These are phyloP conservation scores for Nomia melanderi DNA, from an alignment of 1,140 invertebrate genomes.

Conservation along the genomic window DNA sequence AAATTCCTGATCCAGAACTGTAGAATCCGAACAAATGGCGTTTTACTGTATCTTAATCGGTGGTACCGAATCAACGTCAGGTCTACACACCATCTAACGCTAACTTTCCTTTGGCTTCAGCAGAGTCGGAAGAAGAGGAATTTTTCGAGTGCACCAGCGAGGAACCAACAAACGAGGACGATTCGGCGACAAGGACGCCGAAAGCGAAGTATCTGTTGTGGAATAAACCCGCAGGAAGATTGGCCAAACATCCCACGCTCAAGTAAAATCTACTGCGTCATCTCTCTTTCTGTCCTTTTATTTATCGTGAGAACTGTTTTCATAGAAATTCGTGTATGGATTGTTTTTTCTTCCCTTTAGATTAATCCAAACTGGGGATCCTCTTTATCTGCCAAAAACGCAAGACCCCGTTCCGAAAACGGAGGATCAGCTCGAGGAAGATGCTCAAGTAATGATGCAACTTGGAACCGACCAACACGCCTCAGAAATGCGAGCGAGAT, in stretches of 20 bases:
- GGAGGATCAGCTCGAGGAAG: conserved; percentile 97
- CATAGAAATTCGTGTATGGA: not conserved
- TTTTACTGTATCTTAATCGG: not conserved
- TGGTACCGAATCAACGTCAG: not conserved
- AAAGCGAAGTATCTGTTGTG: conserved; percentile 82
- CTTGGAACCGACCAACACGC: conserved; percentile 92
- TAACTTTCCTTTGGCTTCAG: not conserved
- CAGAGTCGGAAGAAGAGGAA: conserved; percentile 85
- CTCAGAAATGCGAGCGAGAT: conserved; percentile 91
- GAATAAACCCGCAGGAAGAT: conserved; percentile 88
- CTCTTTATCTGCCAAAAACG: conserved; percentile 93
- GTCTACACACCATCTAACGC: not conserved
- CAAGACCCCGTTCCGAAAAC: conserved; percentile 98
- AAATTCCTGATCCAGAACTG: too few species aligned
- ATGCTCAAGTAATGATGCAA: conserved; percentile 93
- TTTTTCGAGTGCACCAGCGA: conserved; percentile 92
- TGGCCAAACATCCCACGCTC: conserved; percentile 85
- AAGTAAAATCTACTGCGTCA: conserved; percentile 63
- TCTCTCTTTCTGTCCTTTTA: not conserved
- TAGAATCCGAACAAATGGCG: too few species aligned
- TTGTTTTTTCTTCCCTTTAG: conserved; percentile 19
- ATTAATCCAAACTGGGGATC: conserved; percentile 86
- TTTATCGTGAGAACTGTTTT: not conserved
- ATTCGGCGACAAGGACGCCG: conserved; percentile 60
- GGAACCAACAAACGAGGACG: conserved; percentile 79